A percentile compares a stretch with the other conserved stretches of the same genome.
phyloP scores from a whole-genome alignment of 2,888 invertebrate species.

The Tetragonisca angustula region DNA sequence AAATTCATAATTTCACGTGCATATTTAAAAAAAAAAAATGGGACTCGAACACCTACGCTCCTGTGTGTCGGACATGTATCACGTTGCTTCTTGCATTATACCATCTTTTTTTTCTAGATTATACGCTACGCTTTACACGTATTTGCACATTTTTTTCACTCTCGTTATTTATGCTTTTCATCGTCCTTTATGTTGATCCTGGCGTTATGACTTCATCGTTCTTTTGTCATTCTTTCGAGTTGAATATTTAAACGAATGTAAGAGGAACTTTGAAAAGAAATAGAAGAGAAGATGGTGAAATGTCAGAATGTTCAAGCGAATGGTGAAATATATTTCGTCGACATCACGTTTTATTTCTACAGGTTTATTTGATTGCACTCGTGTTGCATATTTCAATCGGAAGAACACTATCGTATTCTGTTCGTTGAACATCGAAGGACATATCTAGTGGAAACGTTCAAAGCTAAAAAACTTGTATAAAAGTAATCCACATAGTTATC shows the following conservation, averaged over 20 bases:
- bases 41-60: too few species aligned
- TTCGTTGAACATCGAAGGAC: rapidly evolving
- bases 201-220: too few species aligned
- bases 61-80: too few species aligned
- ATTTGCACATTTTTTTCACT: not conserved
- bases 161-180: not conserved
- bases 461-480: too few species aligned
- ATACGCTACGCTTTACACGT: too few species aligned
- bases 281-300: not conserved
- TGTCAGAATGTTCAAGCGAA: not conserved
- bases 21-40: too few species aligned
- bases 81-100: too few species aligned
- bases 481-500: not conserved
- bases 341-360: not conserved
- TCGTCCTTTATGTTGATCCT: not conserved
- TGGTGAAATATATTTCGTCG: not conserved
- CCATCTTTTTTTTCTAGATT: too few species aligned
- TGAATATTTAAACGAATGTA: not conserved
- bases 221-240: not conserved
- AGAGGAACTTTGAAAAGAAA: not conserved
- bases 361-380: not conserved
- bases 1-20: too few species aligned
- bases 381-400: not conserved
- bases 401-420: not conserved
- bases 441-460: not conserved